These are phyloP conservation scores for Calephelis perditalis DNA, from an alignment of 2,888 invertebrate genomes.

Conservation along the genomic window DNA sequence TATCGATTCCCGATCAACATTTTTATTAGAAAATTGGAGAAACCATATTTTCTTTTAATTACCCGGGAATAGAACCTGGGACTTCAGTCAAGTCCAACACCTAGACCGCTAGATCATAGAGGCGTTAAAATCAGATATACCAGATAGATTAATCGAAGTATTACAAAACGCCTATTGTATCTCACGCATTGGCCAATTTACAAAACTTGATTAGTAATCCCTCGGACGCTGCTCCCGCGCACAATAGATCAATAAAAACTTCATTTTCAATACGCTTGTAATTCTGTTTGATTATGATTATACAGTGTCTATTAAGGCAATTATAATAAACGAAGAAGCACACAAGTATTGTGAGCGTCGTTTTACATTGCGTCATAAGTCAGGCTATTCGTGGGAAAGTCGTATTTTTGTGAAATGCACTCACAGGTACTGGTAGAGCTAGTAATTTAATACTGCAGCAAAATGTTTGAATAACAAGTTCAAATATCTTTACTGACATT, in stretches of 20 bases:
- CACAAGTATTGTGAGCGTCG: constrained; percentile 51
- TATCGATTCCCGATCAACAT: too few relatives aligned
- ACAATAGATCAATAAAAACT: constrained; percentile 52
- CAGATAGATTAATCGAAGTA: constrained; percentile 10
- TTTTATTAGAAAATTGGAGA: too few relatives aligned
- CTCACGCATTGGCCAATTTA: constrained; percentile 22
- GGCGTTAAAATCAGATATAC: too few relatives aligned
- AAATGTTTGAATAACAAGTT: neutral
- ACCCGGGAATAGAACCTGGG: too few relatives aligned
- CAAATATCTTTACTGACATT: too few relatives aligned
- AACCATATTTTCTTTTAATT: too few relatives aligned
- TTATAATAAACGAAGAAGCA: constrained; percentile 57
- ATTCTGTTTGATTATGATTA: constrained; percentile 67
- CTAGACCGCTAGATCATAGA: too few relatives aligned
- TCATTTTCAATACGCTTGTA: constrained; percentile 54
- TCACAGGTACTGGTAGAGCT: neutral
- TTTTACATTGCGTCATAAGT: constrained; percentile 50
- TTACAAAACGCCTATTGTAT: constrained; percentile 50
- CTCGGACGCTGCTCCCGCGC: constrained; percentile 30
- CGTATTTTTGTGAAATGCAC: constrained; percentile 19
- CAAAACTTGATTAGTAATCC: constrained; percentile 55
- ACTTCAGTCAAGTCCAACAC: too few relatives aligned
- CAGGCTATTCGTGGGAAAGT: constrained; percentile 42
- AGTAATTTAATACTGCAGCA: neutral
- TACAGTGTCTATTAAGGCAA: constrained; percentile 62